Evolutionary conservation across 1,140 invertebrate genomes (phyloP).

Genomic region (Drosophila tani): DNA sequence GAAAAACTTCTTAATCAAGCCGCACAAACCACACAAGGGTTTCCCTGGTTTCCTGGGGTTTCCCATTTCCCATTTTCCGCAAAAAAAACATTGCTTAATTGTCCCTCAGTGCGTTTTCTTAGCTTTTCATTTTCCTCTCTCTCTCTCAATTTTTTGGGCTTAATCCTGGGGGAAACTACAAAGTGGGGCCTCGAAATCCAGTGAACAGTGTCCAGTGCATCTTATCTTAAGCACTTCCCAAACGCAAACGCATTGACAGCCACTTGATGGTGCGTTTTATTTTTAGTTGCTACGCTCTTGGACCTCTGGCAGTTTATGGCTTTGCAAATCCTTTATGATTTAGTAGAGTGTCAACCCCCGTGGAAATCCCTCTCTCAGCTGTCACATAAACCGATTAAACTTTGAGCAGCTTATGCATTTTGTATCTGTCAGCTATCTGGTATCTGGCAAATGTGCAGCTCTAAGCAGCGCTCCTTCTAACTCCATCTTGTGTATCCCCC

Average conservation of each 20-base stretch:
- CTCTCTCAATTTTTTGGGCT: slow-evolving; percentile 7
- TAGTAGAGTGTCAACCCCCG: slow-evolving; percentile 55
- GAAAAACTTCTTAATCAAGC: slow-evolving; percentile 52
- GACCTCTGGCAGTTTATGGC: slow-evolving; percentile 59
- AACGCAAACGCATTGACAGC: slow-evolving; percentile 69
- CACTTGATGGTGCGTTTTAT: slow-evolving; percentile 64
- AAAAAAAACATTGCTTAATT: slow-evolving; percentile 43
- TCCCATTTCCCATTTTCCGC: slow-evolving; percentile 1
- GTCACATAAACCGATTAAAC: slow-evolving; percentile 80
- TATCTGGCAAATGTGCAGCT: slow-evolving; percentile 72
- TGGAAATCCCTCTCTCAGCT: slow-evolving; percentile 29
- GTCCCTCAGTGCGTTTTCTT: slow-evolving; percentile 42
- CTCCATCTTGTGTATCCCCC: neutral
- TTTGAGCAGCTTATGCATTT: slow-evolving; percentile 80
- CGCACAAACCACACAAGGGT: slow-evolving; percentile 41
- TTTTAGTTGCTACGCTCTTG: slow-evolving; percentile 16
- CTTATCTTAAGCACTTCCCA: slow-evolving; percentile 62
- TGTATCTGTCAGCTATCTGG: slow-evolving; percentile 64
- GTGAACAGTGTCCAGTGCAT: slow-evolving; percentile 29
- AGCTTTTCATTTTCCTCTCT: neutral
- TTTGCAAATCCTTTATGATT: slow-evolving; percentile 71
- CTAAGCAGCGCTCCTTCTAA: slow-evolving; percentile 46
- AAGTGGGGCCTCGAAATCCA: neutral
- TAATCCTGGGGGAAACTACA: slow-evolving; percentile 44
- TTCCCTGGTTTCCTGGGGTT: slow-evolving; percentile 6